These are phyloP conservation scores for Drosophila subobscura DNA, from an alignment of 1,140 invertebrate genomes.

Conservation along the genomic window DNA sequence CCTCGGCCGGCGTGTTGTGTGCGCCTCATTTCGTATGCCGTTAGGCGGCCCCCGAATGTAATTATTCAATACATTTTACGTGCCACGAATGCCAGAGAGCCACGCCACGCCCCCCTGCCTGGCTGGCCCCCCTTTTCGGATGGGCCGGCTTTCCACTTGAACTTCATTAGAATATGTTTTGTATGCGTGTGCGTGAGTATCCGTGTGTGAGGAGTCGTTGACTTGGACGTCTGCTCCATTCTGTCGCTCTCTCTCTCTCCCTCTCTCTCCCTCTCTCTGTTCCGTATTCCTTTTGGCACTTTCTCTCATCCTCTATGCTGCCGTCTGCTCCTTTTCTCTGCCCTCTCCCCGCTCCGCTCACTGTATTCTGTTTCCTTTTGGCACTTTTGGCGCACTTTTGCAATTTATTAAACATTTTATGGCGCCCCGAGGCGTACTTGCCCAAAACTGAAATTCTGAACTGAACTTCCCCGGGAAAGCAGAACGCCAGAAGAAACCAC, in stretches of 20 bases:
- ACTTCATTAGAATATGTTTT: conserved; percentile 73
- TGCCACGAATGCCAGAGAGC: conserved; percentile 61
- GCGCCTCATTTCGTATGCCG: conserved; percentile 72
- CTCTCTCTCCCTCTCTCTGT: neutral
- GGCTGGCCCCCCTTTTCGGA: conserved; percentile 1
- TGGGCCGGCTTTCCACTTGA: conserved; percentile 47
- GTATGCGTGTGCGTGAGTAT: conserved; percentile 5
- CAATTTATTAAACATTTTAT: conserved; percentile 82
- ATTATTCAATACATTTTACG: conserved; percentile 83
- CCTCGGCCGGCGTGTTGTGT: neutral
- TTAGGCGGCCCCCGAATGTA: conserved; percentile 68
- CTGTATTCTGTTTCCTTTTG: conserved; percentile 28
- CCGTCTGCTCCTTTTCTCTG: conserved; percentile 6
- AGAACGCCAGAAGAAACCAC: conserved; percentile 9
- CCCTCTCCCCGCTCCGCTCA: neutral
- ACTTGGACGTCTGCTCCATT: conserved; percentile 14
- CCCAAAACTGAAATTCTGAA: conserved; percentile 38
- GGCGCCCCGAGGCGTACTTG: conserved; percentile 76
- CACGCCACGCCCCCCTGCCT: conserved; percentile 48
- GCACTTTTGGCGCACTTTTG: conserved; percentile 65
- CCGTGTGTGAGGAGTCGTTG: conserved; percentile 42
- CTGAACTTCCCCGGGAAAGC: neutral
- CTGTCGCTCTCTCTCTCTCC: neutral
- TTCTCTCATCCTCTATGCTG: neutral
- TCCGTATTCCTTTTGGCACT: neutral